phyloP scores from a whole-genome alignment of 1,140 invertebrate species.

The Ctenoplectra terminalis region DNA sequence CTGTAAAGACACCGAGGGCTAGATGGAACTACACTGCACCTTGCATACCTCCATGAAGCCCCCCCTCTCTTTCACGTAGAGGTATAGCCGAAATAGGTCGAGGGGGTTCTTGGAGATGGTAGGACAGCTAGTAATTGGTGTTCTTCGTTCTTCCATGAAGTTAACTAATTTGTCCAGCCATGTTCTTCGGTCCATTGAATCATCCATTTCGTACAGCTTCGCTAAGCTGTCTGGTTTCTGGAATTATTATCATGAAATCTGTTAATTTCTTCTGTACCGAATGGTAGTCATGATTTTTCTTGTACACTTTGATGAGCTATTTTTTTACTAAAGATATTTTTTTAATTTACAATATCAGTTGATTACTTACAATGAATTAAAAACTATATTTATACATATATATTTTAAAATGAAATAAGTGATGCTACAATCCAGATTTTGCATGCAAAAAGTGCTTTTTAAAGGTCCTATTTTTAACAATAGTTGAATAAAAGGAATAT shows the following conservation, averaged over 20 bases:
- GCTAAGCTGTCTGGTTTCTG: constrained; percentile 95
- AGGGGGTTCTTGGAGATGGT: constrained; percentile 99
- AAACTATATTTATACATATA: constrained; percentile 16
- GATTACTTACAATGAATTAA: constrained; percentile 17
- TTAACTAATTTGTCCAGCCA: constrained; percentile 96
- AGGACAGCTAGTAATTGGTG: constrained; percentile 96
- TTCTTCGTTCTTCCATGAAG: constrained; percentile 96
- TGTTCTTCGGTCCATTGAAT: constrained; percentile 93
- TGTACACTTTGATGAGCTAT: background rate
- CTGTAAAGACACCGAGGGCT: constrained; percentile 78
- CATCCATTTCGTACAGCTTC: constrained; percentile 98
- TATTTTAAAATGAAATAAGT: constrained; percentile 1
- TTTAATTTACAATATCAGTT: constrained; percentile 9
- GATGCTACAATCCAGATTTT: background rate
- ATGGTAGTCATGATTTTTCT: background rate
- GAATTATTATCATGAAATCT: constrained; percentile 57
- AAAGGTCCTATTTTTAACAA: background rate
- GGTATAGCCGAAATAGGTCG: constrained; percentile 97
- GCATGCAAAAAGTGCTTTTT: constrained; percentile 28
- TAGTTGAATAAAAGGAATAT: background rate
- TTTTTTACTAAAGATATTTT: background rate
- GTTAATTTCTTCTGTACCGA: background rate
- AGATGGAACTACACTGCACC: constrained; percentile 87
- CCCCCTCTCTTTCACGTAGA: constrained; percentile 96
- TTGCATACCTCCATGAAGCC: constrained; percentile 98